Conservation (phyloP, 2,888 invertebrate species). For the Podotricha telesiphe region DNA sequence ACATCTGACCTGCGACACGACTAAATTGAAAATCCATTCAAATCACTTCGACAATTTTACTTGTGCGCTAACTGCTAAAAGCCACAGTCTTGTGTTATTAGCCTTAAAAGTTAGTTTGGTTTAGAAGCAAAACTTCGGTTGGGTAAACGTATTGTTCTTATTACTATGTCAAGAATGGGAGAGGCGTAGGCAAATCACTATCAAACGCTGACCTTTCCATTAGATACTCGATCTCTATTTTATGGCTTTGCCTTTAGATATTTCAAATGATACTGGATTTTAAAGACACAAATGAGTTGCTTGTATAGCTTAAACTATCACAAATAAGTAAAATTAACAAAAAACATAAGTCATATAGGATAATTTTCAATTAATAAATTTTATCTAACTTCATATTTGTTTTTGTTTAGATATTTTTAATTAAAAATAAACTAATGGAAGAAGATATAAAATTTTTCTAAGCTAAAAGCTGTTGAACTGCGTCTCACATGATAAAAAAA, state of each 20-base stretch:
- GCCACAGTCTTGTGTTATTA: constrained; percentile 21
- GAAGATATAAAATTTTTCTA: too few species aligned
- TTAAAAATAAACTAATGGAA: too few species aligned
- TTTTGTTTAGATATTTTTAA: too few species aligned
- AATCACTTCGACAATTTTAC: constrained; percentile 42
- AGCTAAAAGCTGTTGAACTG: too few species aligned
- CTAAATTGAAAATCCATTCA: constrained; percentile 52
- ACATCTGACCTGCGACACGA: constrained; percentile 51
- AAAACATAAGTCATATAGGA: too few species aligned
- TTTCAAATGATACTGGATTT: constrained; percentile 30
- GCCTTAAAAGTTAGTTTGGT: constrained; percentile 34
- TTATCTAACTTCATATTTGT: too few species aligned
- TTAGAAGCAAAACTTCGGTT: neutral
- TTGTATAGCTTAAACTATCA: constrained; percentile 12
- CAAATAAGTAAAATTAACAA: too few species aligned
- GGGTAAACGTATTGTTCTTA: constrained; percentile 10
- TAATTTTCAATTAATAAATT: too few species aligned
- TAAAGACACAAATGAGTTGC: constrained; percentile 17
- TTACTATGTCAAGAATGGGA: constrained; percentile 41
- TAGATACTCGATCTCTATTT: constrained; percentile 40
- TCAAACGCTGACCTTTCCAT: constrained; percentile 48
- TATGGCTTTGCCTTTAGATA: constrained; percentile 37
- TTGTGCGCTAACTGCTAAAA: constrained; percentile 9
- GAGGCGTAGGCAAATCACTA: constrained; percentile 46
- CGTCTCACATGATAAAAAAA: too few species aligned